Evolutionary conservation across 2,113 vertebrate genomes (phyloP).

Genomic region (Grallaria varia): DNA sequence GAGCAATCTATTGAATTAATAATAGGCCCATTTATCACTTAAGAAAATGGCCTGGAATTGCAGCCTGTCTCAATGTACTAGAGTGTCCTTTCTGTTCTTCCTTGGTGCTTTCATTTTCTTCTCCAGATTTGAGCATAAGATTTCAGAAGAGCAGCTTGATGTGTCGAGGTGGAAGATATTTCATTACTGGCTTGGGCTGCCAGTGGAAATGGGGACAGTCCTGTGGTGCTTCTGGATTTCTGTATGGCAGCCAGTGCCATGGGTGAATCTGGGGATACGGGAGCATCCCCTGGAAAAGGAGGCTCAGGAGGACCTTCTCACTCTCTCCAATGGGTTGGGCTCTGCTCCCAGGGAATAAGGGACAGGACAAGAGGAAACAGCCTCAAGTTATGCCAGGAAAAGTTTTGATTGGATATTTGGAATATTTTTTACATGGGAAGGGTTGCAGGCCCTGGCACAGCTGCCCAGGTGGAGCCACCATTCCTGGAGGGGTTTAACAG

Average conservation of each 20-base stretch:
- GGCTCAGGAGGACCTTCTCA: not conserved
- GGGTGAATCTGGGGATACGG: not conserved
- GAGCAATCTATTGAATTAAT: slow-evolving; percentile 39
- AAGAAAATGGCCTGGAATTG: not conserved
- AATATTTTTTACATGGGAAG: not conserved
- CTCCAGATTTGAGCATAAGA: not conserved
- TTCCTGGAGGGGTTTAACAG: not conserved
- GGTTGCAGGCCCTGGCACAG: not conserved
- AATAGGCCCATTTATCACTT: slow-evolving; percentile 22
- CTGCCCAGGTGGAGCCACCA: not conserved
- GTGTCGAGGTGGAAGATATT: not conserved
- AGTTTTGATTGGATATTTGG: not conserved
- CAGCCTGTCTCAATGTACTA: not conserved
- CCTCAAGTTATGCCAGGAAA: not conserved
- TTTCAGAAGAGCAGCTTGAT: not conserved
- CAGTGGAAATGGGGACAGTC: not conserved
- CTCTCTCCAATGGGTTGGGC: not conserved
- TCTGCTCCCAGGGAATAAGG: not conserved
- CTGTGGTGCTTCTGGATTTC: accelerated
- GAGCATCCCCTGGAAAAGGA: not conserved
- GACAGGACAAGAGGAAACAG: not conserved
- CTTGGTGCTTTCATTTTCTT: not conserved
- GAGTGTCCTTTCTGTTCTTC: not conserved
- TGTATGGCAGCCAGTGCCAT: not conserved
- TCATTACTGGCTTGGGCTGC: not conserved